phyloP scores from a whole-genome alignment of 2,113 vertebrate genomes.

The Callocephalon fimbriatum region DNA sequence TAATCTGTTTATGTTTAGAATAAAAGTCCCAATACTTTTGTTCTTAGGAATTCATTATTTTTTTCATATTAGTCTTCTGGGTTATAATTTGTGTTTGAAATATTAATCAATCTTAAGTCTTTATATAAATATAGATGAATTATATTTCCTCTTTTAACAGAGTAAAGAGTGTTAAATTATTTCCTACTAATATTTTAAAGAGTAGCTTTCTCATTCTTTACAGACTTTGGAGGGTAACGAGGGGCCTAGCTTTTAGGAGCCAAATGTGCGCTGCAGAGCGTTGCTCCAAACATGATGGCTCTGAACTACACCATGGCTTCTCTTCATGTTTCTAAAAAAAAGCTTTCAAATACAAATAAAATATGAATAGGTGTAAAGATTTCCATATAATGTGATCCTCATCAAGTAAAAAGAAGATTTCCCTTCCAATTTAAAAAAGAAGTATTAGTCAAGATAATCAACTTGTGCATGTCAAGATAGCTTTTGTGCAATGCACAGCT shows the following conservation, averaged over 20 bases:
- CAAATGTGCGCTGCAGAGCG: neutral
- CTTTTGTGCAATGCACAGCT: neutral
- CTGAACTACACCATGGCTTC: neutral
- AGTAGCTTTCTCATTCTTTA: neutral
- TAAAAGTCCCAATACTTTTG: neutral
- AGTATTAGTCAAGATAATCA: neutral
- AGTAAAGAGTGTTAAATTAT: neutral
- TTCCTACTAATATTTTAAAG: neutral
- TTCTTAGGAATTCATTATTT: neutral
- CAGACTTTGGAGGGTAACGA: neutral
- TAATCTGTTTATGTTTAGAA: neutral
- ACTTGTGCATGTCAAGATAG: neutral
- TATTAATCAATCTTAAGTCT: neutral
- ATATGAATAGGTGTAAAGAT: neutral
- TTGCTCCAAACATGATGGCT: neutral
- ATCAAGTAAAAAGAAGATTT: neutral
- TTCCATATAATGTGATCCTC: neutral
- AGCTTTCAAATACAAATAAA: neutral
- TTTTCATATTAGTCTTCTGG: too few relatives aligned
- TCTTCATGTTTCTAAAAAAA: neutral
- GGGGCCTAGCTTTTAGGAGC: neutral
- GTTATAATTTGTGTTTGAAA: neutral
- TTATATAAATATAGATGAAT: neutral
- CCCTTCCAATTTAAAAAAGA: neutral
- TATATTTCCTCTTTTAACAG: neutral